These are phyloP conservation scores for Nothoprocta pentlandii DNA, from an alignment of 2,113 vertebrate species.

Conservation along the genomic window DNA sequence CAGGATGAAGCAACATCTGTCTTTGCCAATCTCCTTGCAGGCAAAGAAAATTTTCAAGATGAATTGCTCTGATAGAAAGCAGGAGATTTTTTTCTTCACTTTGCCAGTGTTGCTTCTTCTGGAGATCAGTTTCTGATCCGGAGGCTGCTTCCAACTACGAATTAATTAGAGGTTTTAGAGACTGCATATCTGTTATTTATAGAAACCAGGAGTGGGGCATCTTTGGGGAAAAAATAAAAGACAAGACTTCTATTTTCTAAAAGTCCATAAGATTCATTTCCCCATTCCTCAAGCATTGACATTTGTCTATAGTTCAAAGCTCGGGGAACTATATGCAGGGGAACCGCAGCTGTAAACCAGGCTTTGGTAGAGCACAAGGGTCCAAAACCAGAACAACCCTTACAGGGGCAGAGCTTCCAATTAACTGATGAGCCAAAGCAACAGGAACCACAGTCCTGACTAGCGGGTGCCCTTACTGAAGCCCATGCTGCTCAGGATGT, in stretches of 20 bases:
- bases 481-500: not conserved
- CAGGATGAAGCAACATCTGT: constrained; percentile 61
- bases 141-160: not conserved
- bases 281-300: not conserved
- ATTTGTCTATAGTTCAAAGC: not conserved
- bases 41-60: constrained; percentile 62
- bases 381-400: not conserved
- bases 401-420: not conserved
- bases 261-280: not conserved
- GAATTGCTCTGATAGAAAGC: constrained; percentile 48
- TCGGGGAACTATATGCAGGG: not conserved
- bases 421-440: not conserved
- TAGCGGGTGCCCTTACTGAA: not conserved
- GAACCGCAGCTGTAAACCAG: not conserved
- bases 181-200: not conserved
- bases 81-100: not conserved
- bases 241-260: not conserved
- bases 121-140: constrained; percentile 2
- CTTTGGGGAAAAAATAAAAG: not conserved
- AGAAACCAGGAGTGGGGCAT: not conserved
- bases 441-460: not conserved
- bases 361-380: not conserved
- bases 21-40: constrained; percentile 51
- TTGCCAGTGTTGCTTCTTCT: not conserved
- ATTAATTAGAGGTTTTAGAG: constrained; percentile 39